A percentile compares a stretch with the other conserved stretches of the same genome.
phyloP scores from a whole-genome alignment of 2,113 vertebrate species.

The Clarias macrocephalus region DNA sequence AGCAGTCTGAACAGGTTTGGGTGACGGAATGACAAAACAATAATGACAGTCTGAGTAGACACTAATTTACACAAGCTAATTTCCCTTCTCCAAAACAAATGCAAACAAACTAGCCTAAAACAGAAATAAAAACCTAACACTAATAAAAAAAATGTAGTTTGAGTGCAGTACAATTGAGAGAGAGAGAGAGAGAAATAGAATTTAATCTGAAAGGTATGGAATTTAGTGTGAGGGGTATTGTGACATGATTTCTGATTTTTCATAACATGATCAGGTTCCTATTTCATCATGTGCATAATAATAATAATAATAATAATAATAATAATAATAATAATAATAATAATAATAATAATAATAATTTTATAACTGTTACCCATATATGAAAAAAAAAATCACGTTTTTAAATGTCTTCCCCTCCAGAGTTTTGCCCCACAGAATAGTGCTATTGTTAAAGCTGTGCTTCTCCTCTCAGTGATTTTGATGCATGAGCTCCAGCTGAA shows the following conservation, averaged over 20 bases:
- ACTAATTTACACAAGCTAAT: constrained; percentile 9
- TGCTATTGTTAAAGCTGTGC: constrained; percentile 1
- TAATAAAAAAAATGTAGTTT: not conserved
- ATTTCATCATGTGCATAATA: not conserved
- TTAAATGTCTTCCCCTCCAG: too few species aligned
- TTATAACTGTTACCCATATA: not conserved
- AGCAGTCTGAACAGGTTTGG: not conserved
- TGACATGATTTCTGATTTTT: not conserved
- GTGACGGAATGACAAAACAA: not conserved
- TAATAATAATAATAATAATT: not conserved
- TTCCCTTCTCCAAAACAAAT: constrained; percentile 7
- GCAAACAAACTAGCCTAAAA: constrained; percentile 1
- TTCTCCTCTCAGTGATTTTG: constrained; percentile 27
- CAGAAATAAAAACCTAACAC: not conserved
- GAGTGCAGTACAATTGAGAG: not conserved
- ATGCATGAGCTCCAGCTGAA: constrained; percentile 37
- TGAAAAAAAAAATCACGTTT: not conserved
- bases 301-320: not conserved
- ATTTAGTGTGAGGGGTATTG: not conserved
- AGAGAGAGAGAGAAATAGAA: not conserved
- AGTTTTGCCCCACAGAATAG: constrained; percentile 21
- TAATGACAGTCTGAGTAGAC: not conserved
- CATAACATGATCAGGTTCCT: not conserved
- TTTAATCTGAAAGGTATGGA: not conserved
- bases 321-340: not conserved